Conservation (phyloP, 2,113 vertebrate species). For the Hyperoodon ampullatus region DNA sequence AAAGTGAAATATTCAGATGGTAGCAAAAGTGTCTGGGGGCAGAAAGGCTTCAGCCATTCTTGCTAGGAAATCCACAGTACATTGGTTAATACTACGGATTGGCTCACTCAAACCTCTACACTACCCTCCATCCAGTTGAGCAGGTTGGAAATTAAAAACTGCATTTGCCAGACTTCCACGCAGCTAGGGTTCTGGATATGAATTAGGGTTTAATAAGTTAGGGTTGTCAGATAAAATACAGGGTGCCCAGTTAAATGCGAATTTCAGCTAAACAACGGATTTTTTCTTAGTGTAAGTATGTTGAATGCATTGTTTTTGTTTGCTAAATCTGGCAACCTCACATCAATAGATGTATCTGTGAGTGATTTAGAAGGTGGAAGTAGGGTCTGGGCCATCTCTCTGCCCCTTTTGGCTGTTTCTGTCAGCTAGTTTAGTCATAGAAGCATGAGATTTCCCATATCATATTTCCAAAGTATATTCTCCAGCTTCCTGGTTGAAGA, state of each 20-base stretch:
- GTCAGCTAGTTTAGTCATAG: background rate
- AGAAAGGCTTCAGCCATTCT: background rate
- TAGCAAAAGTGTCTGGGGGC: background rate
- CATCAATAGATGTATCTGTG: background rate
- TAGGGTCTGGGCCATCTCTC: background rate
- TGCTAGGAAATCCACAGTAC: background rate
- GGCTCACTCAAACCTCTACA: background rate
- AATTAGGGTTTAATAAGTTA: conserved; percentile 21
- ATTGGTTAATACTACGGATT: background rate
- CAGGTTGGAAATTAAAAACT: background rate
- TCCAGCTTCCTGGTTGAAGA: background rate
- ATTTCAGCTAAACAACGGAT: background rate
- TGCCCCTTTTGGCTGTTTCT: background rate
- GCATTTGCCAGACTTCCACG: background rate
- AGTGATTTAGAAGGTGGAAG: background rate
- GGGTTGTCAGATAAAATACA: background rate
- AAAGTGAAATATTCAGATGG: conserved; percentile 20
- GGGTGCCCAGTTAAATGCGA: background rate
- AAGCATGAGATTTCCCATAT: background rate
- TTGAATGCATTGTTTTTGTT: background rate
- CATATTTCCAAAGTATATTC: background rate
- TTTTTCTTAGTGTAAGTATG: background rate
- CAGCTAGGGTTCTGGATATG: background rate
- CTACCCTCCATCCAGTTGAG: background rate
- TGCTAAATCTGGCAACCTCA: background rate